Evolutionary conservation across 1,140 invertebrate species (phyloP).

Genomic region (Akabosia matsudoensis): DNA sequence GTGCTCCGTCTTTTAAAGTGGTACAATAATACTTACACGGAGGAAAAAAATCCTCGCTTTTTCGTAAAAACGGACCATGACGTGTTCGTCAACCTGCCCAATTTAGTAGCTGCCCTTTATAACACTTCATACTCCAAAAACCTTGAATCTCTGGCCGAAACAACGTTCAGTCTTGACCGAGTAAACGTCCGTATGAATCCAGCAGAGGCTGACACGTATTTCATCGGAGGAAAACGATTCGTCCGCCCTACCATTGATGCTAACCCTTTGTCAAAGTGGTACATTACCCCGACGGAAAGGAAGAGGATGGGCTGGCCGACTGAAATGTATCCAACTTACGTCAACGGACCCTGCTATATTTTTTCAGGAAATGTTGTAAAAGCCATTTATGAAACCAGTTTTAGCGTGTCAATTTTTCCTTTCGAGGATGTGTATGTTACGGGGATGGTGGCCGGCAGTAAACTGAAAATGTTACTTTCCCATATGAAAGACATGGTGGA

Average conservation of each 20-base stretch:
- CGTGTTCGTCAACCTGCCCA: conserved; percentile 14
- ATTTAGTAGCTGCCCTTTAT: not conserved
- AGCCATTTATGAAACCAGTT: not conserved
- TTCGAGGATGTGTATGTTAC: conserved; percentile 15
- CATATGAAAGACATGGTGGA: not conserved
- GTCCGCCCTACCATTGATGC: not conserved
- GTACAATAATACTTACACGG: not conserved
- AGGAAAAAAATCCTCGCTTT: not conserved
- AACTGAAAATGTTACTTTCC: not conserved
- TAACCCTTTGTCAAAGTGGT: not conserved
- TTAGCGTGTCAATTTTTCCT: conserved; percentile 14
- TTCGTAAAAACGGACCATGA: conserved; percentile 20
- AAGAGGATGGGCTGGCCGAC: not conserved
- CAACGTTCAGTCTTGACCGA: not conserved
- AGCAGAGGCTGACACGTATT: not conserved
- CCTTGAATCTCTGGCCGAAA: not conserved
- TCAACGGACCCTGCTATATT: conserved; percentile 5
- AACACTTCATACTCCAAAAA: not conserved
- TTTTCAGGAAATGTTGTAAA: not conserved
- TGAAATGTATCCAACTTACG: not conserved
- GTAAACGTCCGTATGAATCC: not conserved
- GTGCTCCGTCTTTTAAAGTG: not conserved
- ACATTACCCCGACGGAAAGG: not conserved
- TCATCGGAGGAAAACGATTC: not conserved
- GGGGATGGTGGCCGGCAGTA: not conserved